Conservation (phyloP, 1,140 invertebrate genomes). For the Ptiloglossa arizonensis region DNA sequence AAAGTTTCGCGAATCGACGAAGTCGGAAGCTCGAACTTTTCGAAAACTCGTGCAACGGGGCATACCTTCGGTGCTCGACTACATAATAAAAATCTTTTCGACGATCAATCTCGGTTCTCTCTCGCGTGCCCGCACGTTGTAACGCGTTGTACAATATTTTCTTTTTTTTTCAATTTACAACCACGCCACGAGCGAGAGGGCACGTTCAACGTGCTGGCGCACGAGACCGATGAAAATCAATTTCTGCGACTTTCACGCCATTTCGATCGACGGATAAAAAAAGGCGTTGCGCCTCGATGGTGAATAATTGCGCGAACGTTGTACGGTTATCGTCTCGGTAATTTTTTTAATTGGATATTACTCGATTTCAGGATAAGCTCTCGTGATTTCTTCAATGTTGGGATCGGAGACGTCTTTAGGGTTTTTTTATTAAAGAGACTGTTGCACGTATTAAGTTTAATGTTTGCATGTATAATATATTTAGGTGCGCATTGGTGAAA, state of each 20-base stretch:
- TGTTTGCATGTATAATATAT: too few relatives aligned
- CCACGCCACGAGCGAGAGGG: neutral
- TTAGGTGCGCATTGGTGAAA: too few relatives aligned
- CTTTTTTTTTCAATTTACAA: neutral
- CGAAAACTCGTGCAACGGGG: slow-evolving; percentile 34
- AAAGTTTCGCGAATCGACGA: slow-evolving; percentile 1
- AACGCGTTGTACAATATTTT: neutral
- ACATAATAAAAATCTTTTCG: slow-evolving; percentile 20
- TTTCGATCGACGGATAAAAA: neutral
- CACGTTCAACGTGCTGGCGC: too few relatives aligned
- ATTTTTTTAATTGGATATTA: too few relatives aligned
- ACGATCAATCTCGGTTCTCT: slow-evolving; percentile 37
- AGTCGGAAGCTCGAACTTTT: slow-evolving; percentile 44
- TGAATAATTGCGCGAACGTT: neutral
- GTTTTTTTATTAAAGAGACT: too few relatives aligned
- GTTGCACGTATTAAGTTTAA: too few relatives aligned
- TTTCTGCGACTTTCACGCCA: too few relatives aligned
- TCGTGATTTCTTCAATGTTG: too few relatives aligned
- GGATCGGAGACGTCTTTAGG: too few relatives aligned
- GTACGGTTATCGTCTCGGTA: too few relatives aligned
- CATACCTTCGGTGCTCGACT: slow-evolving; percentile 9
- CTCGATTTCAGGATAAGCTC: too few relatives aligned
- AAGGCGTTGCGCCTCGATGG: neutral
- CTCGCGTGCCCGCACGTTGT: neutral
- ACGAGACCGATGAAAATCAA: neutral